A percentile compares a stretch with the other conserved stretches of the same genome.
These are phyloP conservation scores for Encarsia formosa DNA, from an alignment of 2,888 invertebrate species.

Conservation along the genomic window DNA sequence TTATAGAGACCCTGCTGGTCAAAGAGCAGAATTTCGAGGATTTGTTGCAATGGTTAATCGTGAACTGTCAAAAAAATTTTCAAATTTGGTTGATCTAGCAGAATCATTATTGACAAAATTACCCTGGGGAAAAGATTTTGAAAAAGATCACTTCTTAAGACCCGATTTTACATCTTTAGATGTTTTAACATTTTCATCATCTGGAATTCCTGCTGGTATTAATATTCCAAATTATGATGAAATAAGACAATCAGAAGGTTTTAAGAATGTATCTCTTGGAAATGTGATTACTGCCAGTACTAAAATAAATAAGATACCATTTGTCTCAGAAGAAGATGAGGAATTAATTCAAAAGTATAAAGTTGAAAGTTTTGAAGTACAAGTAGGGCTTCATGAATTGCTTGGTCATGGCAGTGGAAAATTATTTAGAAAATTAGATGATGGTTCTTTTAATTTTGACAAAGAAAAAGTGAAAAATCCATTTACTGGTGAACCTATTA, in stretches of 20 bases:
- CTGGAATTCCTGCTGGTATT: slow-evolving; percentile 92
- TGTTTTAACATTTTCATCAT: slow-evolving; percentile 85
- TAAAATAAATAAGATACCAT: slow-evolving; percentile 73
- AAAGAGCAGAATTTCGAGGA: slow-evolving; percentile 92
- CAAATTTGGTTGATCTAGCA: slow-evolving; percentile 74
- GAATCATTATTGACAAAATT: slow-evolving; percentile 73
- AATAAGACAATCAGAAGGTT: slow-evolving; percentile 93
- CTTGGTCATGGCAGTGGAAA: slow-evolving; percentile 97
- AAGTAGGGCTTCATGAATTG: slow-evolving; percentile 92
- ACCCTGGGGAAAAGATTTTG: slow-evolving; percentile 82
- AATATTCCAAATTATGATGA: slow-evolving; percentile 99
- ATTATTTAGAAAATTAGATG: slow-evolving; percentile 68
- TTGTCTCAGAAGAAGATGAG: slow-evolving; percentile 76
- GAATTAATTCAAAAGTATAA: slow-evolving; percentile 73
- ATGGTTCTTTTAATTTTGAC: slow-evolving; percentile 82
- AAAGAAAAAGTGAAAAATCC: slow-evolving; percentile 64
- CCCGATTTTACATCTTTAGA: slow-evolving; percentile 97
- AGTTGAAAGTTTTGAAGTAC: slow-evolving; percentile 83
- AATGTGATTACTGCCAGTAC: slow-evolving; percentile 89
- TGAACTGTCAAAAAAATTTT: slow-evolving; percentile 86
- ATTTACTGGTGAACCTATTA: slow-evolving; percentile 62
- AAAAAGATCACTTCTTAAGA: slow-evolving; percentile 84
- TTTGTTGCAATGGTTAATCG: slow-evolving; percentile 96
- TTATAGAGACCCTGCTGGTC: slow-evolving; percentile 90
- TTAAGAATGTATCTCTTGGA: slow-evolving; percentile 96